phyloP scores from a whole-genome alignment of 1,140 invertebrate species.

The Listronotus oregonensis region DNA sequence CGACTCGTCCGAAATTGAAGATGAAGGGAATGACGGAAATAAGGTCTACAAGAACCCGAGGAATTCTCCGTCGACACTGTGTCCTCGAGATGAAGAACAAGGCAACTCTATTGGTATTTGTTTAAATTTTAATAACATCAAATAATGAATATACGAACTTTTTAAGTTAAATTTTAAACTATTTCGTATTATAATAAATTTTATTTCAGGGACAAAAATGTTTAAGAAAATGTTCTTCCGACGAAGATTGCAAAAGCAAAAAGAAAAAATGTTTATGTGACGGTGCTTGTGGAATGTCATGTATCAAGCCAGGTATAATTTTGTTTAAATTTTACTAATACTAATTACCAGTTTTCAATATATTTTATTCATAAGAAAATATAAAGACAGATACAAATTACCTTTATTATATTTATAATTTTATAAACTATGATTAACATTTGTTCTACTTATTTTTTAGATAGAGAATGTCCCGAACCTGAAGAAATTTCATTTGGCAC shows the following conservation, averaged over 20 bases:
- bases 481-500: constrained; percentile 72
- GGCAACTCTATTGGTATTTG: constrained; percentile 62
- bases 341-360: no score
- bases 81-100: constrained; percentile 80
- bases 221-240: constrained; percentile 88
- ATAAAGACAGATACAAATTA: neutral
- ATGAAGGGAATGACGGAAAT: constrained; percentile 63
- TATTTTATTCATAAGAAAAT: constrained; percentile 3
- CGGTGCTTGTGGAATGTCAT: constrained; percentile 94
- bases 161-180: no score
- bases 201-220: constrained; percentile 76
- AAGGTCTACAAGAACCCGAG: constrained; percentile 86
- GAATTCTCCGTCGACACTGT: constrained; percentile 82
- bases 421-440: no score
- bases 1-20: constrained; percentile 64
- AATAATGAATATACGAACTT: no score
- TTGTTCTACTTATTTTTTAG: constrained; percentile 56
- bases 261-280: constrained; percentile 97
- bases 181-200: no score
- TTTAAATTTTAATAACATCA: neutral
- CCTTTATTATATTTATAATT: no score
- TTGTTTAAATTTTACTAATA: no score
- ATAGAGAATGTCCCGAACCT: constrained; percentile 82
- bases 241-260: constrained; percentile 95
- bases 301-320: constrained; percentile 84